These are phyloP conservation scores for Ormia ochracea DNA, from an alignment of 2,888 invertebrate species.

Conservation along the genomic window DNA sequence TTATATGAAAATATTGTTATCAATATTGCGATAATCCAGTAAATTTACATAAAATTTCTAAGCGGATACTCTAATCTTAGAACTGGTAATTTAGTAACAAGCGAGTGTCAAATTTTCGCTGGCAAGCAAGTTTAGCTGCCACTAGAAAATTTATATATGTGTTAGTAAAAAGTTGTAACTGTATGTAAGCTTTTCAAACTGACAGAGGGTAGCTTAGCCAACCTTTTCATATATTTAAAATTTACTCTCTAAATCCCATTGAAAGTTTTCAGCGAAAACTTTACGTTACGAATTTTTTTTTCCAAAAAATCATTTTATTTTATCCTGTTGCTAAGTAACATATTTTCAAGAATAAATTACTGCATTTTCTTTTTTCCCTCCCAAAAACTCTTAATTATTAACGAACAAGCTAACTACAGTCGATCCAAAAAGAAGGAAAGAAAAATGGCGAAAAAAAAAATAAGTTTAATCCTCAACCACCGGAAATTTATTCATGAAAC, in stretches of 20 bases:
- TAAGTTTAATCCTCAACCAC: conserved; percentile 18
- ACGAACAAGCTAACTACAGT: conserved; percentile 25
- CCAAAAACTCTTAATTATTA: conserved; percentile 36
- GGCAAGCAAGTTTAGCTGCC: no score
- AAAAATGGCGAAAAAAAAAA: neutral
- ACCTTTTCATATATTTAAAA: no score
- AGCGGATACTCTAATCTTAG: no score
- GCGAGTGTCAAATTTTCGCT: no score
- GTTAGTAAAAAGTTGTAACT: no score
- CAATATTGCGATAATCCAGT: no score
- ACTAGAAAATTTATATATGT: no score
- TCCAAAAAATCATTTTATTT: neutral
- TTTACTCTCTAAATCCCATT: neutral
- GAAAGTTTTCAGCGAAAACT: neutral
- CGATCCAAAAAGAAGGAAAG: neutral
- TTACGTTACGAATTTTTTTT: neutral
- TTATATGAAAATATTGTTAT: no score
- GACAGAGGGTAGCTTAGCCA: no score
- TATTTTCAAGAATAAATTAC: neutral
- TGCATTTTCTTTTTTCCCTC: neutral
- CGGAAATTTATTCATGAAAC: conserved; percentile 51
- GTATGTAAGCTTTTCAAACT: no score
- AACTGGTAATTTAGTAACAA: no score
- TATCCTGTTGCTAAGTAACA: neutral
- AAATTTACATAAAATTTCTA: no score